Conservation (phyloP, 2,888 invertebrate species). For the Colostygia pectinataria region DNA sequence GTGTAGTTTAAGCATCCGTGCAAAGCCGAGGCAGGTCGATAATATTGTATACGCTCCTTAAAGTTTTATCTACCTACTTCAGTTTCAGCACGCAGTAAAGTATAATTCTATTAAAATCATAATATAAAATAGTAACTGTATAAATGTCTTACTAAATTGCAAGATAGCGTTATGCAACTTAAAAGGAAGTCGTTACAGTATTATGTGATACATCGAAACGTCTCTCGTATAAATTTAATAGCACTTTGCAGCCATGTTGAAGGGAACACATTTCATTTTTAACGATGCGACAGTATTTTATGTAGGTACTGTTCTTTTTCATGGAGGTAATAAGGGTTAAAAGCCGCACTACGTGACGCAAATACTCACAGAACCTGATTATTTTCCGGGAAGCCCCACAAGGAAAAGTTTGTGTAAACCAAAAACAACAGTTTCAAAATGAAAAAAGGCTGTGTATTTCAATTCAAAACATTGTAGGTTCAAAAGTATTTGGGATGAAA, state of each 20-base stretch:
- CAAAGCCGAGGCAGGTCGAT: too few species aligned
- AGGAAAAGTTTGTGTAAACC: slow-evolving; percentile 12
- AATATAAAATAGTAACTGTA: background rate
- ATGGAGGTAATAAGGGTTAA: slow-evolving; percentile 33
- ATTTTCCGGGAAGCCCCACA: slow-evolving; percentile 4
- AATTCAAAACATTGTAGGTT: too few species aligned
- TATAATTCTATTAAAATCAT: background rate
- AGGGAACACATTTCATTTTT: slow-evolving; percentile 68
- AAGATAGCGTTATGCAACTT: slow-evolving; percentile 39
- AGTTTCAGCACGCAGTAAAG: background rate
- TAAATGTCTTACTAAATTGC: slow-evolving; percentile 18
- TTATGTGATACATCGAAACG: slow-evolving; percentile 62
- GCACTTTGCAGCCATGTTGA: slow-evolving; percentile 56
- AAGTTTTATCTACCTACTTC: too few species aligned
- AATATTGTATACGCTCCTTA: too few species aligned
- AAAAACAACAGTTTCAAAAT: background rate
- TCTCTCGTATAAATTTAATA: slow-evolving; percentile 65
- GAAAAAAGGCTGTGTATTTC: too few species aligned
- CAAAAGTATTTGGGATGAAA: too few species aligned
- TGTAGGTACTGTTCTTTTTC: slow-evolving; percentile 29
- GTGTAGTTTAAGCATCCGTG: too few species aligned
- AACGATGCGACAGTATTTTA: slow-evolving; percentile 56
- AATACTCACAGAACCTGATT: slow-evolving; percentile 28
- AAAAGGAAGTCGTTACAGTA: slow-evolving; percentile 62
- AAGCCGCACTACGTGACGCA: slow-evolving; percentile 33